A percentile compares a stretch with the other conserved stretches of the same genome.
Conservation (phyloP, 2,888 invertebrate genomes). For the Dryadula phaetusa region DNA sequence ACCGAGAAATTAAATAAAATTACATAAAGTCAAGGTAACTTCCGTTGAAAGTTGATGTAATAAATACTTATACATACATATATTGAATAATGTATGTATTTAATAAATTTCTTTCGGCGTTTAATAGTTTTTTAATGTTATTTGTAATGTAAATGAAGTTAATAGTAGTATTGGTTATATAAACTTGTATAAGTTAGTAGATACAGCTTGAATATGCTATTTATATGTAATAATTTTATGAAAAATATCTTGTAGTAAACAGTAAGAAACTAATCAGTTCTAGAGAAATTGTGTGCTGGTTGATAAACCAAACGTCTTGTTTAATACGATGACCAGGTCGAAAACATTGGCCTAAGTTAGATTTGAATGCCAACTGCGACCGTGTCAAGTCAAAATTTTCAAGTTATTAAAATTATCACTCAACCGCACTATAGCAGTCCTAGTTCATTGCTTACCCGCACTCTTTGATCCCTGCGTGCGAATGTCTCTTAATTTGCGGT, state of each 20-base stretch:
- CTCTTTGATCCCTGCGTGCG: slow-evolving; percentile 27
- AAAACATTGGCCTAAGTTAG: too few species aligned
- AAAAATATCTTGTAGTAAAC: too few species aligned
- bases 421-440: not conserved
- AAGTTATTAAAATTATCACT: not conserved
- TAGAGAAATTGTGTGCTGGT: not conserved
- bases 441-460: slow-evolving; percentile 14
- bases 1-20: slow-evolving; percentile 12
- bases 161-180: not conserved
- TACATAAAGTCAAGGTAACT: slow-evolving; percentile 18
- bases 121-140: not conserved
- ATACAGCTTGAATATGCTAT: not conserved
- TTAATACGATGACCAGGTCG: too few species aligned
- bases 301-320: not conserved
- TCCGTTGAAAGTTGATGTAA: slow-evolving; percentile 11
- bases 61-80: not conserved
- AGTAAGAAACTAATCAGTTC: too few species aligned
- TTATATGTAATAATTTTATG: too few species aligned
- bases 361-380: not conserved
- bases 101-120: slow-evolving; percentile 1
- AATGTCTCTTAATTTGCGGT: slow-evolving; percentile 32
- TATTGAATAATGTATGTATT: not conserved
- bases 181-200: not conserved
- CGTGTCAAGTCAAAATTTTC: not conserved
- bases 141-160: not conserved